A percentile compares a stretch with the other conserved stretches of the same genome.
phyloP scores from a whole-genome alignment of 2,888 invertebrate genomes.

The Dendrolimus houi region DNA sequence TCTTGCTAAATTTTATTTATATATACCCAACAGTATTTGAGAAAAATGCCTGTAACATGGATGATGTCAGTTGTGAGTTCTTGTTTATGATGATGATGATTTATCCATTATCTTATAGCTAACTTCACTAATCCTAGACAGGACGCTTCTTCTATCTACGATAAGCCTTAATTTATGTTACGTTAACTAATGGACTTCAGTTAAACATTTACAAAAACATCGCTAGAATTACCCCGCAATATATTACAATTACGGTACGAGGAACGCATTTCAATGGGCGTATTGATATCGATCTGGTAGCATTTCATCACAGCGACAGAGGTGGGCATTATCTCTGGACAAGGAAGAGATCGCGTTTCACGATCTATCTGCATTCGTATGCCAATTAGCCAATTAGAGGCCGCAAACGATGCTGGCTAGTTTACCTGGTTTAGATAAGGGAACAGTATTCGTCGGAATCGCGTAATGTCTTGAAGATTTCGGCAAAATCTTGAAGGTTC shows the following conservation, averaged over 20 bases:
- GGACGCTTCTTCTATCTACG: not conserved
- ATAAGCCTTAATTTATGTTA: not conserved
- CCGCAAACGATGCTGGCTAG: constrained; percentile 46
- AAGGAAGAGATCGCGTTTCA: constrained; percentile 64
- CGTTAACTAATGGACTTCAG: constrained; percentile 12
- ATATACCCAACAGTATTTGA: too few species aligned
- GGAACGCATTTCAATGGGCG: constrained; percentile 60
- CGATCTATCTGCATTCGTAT: constrained; percentile 62
- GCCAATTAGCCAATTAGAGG: constrained; percentile 76
- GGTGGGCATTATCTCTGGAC: constrained; percentile 49
- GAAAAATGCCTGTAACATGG: too few species aligned
- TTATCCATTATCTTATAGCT: not conserved
- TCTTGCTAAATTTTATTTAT: too few species aligned
- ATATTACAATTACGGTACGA: constrained; percentile 44
- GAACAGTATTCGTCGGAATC: constrained; percentile 24
- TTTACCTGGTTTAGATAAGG: constrained; percentile 33
- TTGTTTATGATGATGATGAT: too few species aligned
- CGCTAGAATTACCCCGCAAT: constrained; percentile 30
- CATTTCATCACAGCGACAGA: constrained; percentile 54
- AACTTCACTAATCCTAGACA: not conserved
- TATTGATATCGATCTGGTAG: constrained; percentile 56
- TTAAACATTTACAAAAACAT: constrained; percentile 25
- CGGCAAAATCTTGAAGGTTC: too few species aligned
- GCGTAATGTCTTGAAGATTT: constrained; percentile 9
- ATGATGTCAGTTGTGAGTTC: too few species aligned